A percentile compares a stretch with the other conserved stretches of the same genome.
These are phyloP conservation scores for Grallaria varia DNA, from an alignment of 2,113 vertebrate genomes.

Conservation along the genomic window DNA sequence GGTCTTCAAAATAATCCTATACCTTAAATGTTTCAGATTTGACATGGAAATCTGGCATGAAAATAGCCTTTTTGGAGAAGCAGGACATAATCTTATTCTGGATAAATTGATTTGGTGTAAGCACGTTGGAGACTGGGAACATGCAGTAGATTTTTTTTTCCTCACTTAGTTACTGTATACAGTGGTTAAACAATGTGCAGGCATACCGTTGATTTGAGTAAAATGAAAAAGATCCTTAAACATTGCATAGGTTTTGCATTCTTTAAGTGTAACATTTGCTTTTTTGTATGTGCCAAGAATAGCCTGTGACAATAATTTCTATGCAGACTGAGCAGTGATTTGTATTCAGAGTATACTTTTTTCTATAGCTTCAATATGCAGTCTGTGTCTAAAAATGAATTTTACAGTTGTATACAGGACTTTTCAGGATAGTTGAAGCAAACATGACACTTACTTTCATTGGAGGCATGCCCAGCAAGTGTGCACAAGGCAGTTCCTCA, in stretches of 20 bases:
- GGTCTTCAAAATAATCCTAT: not conserved
- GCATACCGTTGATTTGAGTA: not conserved
- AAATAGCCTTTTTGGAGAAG: constrained; percentile 20
- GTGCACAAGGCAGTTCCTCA: not conserved
- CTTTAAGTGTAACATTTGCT: not conserved
- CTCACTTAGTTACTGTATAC: not conserved
- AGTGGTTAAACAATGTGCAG: not conserved
- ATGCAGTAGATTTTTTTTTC: not conserved
- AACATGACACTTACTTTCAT: not conserved
- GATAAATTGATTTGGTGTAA: constrained; percentile 13
- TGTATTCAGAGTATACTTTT: not conserved
- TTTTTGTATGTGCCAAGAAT: not conserved
- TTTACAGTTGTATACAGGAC: not conserved
- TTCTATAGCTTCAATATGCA: not conserved
- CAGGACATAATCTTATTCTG: not conserved
- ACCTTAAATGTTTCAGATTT: not conserved
- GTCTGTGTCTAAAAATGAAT: not conserved
- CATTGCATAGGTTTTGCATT: not conserved
- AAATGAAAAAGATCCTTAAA: not conserved
- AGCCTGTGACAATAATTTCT: not conserved
- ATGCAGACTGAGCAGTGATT: not conserved
- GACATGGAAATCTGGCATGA: constrained; percentile 6
- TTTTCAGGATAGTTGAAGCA: not conserved
- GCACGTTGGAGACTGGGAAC: not conserved
- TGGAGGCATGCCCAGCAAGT: not conserved